Conservation (phyloP, 2,113 vertebrate genomes). For the Siphamia tubifer region DNA sequence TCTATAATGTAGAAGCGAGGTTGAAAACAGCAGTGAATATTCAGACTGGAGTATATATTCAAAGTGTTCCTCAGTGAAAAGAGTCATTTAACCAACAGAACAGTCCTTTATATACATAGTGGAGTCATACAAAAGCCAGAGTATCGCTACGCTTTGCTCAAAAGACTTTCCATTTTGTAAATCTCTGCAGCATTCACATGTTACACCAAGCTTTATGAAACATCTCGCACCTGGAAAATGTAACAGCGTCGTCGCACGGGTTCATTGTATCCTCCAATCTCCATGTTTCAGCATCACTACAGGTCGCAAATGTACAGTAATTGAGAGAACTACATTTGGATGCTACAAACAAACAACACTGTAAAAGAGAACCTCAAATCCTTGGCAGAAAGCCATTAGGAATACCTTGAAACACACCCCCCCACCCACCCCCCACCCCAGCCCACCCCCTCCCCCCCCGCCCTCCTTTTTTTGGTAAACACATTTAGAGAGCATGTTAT, state of each 20-base stretch:
- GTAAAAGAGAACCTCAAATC: slow-evolving; percentile 25
- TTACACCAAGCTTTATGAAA: slow-evolving; percentile 16
- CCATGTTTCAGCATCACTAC: background rate
- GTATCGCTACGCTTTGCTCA: slow-evolving; percentile 8
- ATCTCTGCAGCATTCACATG: slow-evolving; percentile 9
- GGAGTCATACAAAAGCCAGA: background rate
- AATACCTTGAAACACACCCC: slow-evolving; percentile 60
- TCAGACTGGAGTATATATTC: background rate
- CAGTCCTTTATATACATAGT: background rate
- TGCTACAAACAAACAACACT: slow-evolving; percentile 45
- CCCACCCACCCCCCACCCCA: too few species aligned
- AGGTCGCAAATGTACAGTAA: slow-evolving; percentile 12
- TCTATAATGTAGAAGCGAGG: background rate
- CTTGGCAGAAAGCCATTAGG: slow-evolving; percentile 58
- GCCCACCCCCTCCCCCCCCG: too few species aligned
- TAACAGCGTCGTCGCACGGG: background rate
- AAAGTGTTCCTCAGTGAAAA: slow-evolving; percentile 5
- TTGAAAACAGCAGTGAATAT: slow-evolving; percentile 9
- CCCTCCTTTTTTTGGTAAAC: slow-evolving; percentile 26
- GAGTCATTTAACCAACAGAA: slow-evolving; percentile 27
- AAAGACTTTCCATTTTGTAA: slow-evolving; percentile 15
- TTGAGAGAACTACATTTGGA: slow-evolving; percentile 14
- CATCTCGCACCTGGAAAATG: background rate
- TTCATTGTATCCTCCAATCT: slow-evolving; percentile 19
- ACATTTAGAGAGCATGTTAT: slow-evolving; percentile 65